A percentile compares a stretch with the other conserved stretches of the same genome.
phyloP scores from a whole-genome alignment of 2,113 vertebrate genomes.

The Trinectes maculatus region DNA sequence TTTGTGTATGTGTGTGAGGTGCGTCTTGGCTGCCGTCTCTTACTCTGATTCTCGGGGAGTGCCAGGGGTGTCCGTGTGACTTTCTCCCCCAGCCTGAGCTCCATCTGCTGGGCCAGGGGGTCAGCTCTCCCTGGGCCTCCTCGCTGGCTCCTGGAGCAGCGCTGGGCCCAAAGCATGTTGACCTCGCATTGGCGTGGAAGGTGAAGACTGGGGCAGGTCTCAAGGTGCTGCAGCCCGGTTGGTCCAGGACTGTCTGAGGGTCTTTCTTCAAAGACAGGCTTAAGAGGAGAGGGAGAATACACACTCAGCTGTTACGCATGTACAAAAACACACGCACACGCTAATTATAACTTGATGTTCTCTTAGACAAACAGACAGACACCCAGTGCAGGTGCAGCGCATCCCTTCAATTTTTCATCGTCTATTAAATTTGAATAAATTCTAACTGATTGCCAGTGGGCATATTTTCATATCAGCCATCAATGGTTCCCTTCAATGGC shows the following conservation, averaged over 20 bases:
- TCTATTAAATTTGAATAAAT: slow-evolving; percentile 71
- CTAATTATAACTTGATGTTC: slow-evolving; percentile 46
- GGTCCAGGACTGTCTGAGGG: slow-evolving; percentile 35
- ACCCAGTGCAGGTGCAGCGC: slow-evolving; percentile 51
- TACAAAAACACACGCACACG: slow-evolving; percentile 14
- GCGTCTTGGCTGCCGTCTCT: slow-evolving; percentile 76
- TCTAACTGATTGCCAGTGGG: slow-evolving; percentile 66
- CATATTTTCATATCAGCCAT: slow-evolving; percentile 63
- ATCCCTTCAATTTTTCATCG: slow-evolving; percentile 53
- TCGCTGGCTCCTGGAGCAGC: slow-evolving; percentile 72
- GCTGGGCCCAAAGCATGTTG: slow-evolving; percentile 53
- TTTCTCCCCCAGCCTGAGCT: slow-evolving; percentile 81
- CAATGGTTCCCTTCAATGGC: slow-evolving; percentile 45
- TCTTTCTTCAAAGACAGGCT: slow-evolving; percentile 49
- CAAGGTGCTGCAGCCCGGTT: slow-evolving; percentile 45
- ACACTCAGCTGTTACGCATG: slow-evolving; percentile 15
- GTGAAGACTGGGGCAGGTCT: slow-evolving; percentile 70
- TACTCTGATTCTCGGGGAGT: slow-evolving; percentile 75
- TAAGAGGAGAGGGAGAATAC: slow-evolving; percentile 15
- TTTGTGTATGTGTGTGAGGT: slow-evolving; percentile 48
- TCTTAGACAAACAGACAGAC: slow-evolving; percentile 41
- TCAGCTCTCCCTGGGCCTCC: slow-evolving; percentile 69
- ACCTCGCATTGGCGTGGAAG: slow-evolving; percentile 58
- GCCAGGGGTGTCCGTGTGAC: slow-evolving; percentile 79
- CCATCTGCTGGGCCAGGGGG: slow-evolving; percentile 80